A percentile compares a stretch with the other conserved stretches of the same genome.
Conservation (phyloP, 2,797 vertebrate species). For the Chelidonichthys spinosus region DNA sequence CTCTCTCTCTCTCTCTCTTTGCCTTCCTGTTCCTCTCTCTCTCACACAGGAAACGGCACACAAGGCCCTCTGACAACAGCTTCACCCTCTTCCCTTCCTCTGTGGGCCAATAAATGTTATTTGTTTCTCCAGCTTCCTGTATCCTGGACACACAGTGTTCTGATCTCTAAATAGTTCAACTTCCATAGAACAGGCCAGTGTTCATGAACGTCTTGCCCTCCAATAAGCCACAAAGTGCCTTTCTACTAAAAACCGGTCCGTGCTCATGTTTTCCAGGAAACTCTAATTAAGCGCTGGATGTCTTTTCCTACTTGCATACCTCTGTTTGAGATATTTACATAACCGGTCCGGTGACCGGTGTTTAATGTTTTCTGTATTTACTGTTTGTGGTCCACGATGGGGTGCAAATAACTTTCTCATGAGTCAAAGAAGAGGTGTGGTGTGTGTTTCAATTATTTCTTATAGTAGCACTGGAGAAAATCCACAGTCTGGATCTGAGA, state of each 20-base stretch:
- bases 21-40: conserved; percentile 60
- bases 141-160: conserved; percentile 32
- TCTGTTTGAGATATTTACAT: conserved; percentile 36
- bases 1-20: conserved; percentile 33
- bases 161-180: conserved; percentile 28
- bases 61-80: conserved; percentile 49
- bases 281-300: conserved; percentile 1
- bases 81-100: conserved; percentile 52
- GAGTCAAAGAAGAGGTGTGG: neutral
- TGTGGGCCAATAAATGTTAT: conserved; percentile 49
- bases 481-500: neutral
- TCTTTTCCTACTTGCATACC: conserved; percentile 9
- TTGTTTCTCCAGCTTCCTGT: conserved; percentile 55
- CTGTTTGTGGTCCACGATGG: neutral
- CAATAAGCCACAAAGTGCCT: conserved; percentile 2
- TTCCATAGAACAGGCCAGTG: conserved; percentile 2
- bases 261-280: conserved; percentile 10
- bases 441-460: neutral
- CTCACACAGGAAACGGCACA: conserved; percentile 60
- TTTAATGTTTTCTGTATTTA: neutral
- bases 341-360: neutral
- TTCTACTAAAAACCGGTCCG: conserved; percentile 2
- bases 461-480: neutral
- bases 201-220: neutral
- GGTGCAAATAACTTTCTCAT: neutral